Evolutionary conservation across 2,797 vertebrate species (phyloP).

Genomic region (Naso thynnoides): DNA sequence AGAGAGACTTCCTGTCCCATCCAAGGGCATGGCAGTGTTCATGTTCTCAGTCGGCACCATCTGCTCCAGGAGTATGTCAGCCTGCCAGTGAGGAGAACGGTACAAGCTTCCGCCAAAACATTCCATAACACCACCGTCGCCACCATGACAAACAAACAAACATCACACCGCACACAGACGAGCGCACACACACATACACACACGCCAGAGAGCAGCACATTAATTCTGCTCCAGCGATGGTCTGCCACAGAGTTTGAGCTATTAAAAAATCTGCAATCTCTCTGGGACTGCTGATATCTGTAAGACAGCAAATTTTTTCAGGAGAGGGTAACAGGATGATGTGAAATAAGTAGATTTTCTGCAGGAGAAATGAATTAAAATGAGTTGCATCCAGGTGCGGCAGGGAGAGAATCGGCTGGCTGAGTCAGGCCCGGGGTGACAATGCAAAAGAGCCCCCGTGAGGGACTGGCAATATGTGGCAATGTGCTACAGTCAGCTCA

Average conservation of each 20-base stretch:
- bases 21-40: constrained; percentile 76
- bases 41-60: constrained; percentile 78
- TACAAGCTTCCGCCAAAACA: constrained; percentile 55
- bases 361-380: constrained; percentile 46
- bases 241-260: constrained; percentile 52
- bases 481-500: constrained; percentile 71
- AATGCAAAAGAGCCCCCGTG: constrained; percentile 29
- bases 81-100: constrained; percentile 66
- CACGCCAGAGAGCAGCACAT: constrained; percentile 27
- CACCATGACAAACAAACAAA: constrained; percentile 54
- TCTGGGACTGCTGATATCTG: constrained; percentile 54
- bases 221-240: constrained; percentile 55
- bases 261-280: constrained; percentile 63
- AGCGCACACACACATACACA: constrained; percentile 5
- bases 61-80: constrained; percentile 77
- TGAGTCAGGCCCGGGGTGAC: constrained; percentile 69
- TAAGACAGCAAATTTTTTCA: constrained; percentile 58
- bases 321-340: constrained; percentile 41
- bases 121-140: constrained; percentile 40
- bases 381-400: constrained; percentile 50
- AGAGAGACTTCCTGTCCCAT: constrained; percentile 55
- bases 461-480: constrained; percentile 39
- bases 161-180: constrained; percentile 14
- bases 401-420: constrained; percentile 28
- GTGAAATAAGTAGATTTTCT: constrained; percentile 60